Conservation (phyloP, 2,888 invertebrate species). For the Psylliodes chrysocephalus region DNA sequence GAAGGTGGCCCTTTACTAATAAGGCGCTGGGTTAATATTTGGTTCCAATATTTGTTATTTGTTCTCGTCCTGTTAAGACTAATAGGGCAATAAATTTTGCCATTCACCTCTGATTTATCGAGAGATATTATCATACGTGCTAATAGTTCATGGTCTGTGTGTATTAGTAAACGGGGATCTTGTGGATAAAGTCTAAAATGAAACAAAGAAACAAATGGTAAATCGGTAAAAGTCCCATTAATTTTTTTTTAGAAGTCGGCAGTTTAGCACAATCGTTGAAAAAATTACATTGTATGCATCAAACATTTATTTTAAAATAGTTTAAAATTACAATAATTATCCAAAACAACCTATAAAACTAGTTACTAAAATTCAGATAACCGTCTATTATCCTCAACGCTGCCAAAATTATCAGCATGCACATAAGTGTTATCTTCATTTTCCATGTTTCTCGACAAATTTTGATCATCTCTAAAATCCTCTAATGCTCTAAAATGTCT, state of each 20-base stretch:
- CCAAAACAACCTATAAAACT: not conserved
- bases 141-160: slow-evolving; percentile 36
- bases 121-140: slow-evolving; percentile 56
- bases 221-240: no score
- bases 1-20: slow-evolving; percentile 41
- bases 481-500: slow-evolving; percentile 18
- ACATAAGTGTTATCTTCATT: slow-evolving; percentile 18
- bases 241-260: no score
- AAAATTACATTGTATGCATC: no score
- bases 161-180: not conserved
- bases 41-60: slow-evolving; percentile 62
- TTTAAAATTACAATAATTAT: no score
- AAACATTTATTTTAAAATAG: no score
- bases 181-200: not conserved
- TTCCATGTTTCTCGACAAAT: not conserved
- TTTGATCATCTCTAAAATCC: slow-evolving; percentile 9
- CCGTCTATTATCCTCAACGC: slow-evolving; percentile 21
- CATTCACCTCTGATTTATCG: slow-evolving; percentile 61
- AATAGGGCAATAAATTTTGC: slow-evolving; percentile 61
- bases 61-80: slow-evolving; percentile 59
- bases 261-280: no score
- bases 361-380: slow-evolving; percentile 12
- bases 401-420: slow-evolving; percentile 29
- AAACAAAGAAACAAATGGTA: not conserved
- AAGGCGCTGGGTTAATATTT: slow-evolving; percentile 57